Percentiles rank a stretch among this genome's conserved stretches.
Conservation (phyloP, 1,140 invertebrate species). For the Zaprionus capensis region DNA sequence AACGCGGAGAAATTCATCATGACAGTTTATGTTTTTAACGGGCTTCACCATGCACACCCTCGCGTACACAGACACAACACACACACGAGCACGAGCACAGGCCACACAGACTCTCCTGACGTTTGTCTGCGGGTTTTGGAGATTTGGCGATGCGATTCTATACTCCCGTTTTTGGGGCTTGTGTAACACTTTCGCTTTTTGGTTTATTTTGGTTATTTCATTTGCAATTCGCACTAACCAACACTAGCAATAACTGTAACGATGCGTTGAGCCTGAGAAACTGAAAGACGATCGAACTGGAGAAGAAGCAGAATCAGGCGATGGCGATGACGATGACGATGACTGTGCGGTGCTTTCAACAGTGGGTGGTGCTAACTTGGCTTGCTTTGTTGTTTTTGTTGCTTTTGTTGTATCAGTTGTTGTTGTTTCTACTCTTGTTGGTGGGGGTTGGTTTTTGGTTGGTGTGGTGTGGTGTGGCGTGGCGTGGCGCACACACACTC, state of each 20-base stretch:
- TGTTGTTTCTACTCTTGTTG: conserved; percentile 63
- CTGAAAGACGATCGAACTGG: conserved; percentile 48
- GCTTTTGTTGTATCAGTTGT: conserved; percentile 53
- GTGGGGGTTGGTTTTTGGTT: conserved; percentile 77
- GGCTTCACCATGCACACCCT: conserved; percentile 33
- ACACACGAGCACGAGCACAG: conserved; percentile 17
- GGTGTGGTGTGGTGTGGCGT: conserved; percentile 57
- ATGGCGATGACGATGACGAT: conserved; percentile 58
- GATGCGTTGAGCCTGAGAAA: conserved; percentile 35
- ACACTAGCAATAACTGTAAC: conserved; percentile 39
- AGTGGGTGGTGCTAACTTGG: conserved; percentile 70
- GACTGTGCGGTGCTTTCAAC: conserved; percentile 52
- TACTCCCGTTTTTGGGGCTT: conserved; percentile 39
- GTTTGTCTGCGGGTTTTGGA: conserved; percentile 18
- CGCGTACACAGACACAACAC: conserved; percentile 16
- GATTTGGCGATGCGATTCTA: conserved; percentile 18
- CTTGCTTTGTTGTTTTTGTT: conserved; percentile 36
- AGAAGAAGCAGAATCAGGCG: conserved; percentile 40
- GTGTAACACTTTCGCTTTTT: conserved; percentile 62
- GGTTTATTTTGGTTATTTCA: conserved; percentile 43
- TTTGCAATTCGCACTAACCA: conserved; percentile 47
- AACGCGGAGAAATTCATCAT: conserved; percentile 85
- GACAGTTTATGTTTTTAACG: conserved; percentile 52
- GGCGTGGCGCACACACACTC: conserved; percentile 47
- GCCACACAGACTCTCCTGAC: conserved; percentile 11